These are phyloP conservation scores for Diaprepes abbreviatus DNA, from an alignment of 2,888 invertebrate species.

Conservation along the genomic window DNA sequence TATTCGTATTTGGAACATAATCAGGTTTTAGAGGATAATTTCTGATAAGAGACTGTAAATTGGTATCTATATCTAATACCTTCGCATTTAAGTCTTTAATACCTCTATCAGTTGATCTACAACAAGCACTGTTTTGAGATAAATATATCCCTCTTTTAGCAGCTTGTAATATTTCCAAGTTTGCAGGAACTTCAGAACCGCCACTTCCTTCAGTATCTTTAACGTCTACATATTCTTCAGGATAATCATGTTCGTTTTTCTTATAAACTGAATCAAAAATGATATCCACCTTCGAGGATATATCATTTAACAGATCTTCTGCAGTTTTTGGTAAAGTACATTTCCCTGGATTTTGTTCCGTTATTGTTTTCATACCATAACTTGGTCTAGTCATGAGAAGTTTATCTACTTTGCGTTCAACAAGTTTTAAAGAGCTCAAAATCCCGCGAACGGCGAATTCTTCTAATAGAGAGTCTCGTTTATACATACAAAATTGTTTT, in stretches of 20 bases:
- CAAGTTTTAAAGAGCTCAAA: slow-evolving; percentile 63
- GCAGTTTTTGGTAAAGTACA: slow-evolving; percentile 61
- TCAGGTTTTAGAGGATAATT: not conserved
- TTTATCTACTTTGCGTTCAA: slow-evolving; percentile 64
- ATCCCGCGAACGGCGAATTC: slow-evolving; percentile 66
- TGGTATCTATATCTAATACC: slow-evolving; percentile 19
- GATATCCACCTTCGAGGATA: slow-evolving; percentile 66
- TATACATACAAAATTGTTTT: slow-evolving; percentile 36
- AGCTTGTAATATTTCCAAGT: slow-evolving; percentile 16
- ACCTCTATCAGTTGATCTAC: not conserved
- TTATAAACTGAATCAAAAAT: slow-evolving; percentile 64
- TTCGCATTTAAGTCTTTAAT: slow-evolving; percentile 13
- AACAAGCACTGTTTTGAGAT: not conserved
- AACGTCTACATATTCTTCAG: slow-evolving; percentile 53
- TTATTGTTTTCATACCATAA: slow-evolving; percentile 47
- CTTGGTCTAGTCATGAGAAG: slow-evolving; percentile 53
- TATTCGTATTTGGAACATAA: not conserved
- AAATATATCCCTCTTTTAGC: not conserved
- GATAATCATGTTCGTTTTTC: slow-evolving; percentile 55
- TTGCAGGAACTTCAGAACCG: slow-evolving; percentile 37
- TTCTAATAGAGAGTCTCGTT: slow-evolving; percentile 59
- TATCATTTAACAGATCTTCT: slow-evolving; percentile 64
- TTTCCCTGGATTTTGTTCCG: slow-evolving; percentile 58
- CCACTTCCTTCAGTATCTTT: slow-evolving; percentile 55
- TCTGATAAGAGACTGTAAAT: not conserved